Evolutionary conservation across 2,888 invertebrate species (phyloP), one percentile per base, ranked within the genome.

Genomic region (Napeogenes sylphis): DNA sequence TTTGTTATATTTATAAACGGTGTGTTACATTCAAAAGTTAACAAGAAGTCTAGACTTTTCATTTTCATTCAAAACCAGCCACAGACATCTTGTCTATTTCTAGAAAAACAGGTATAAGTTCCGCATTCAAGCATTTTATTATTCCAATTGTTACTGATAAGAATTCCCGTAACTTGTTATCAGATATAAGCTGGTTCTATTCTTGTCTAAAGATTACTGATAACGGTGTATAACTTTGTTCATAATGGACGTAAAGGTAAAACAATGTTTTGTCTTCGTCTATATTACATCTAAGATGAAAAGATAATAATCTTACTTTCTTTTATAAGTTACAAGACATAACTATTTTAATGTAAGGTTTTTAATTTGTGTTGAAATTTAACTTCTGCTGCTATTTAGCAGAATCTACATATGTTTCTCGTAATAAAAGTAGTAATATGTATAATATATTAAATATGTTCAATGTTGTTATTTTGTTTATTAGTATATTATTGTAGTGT

Each of bases 31-130:
- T 57, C 59, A 59, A 55, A 64, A 63, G 21, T 59, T n/a, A 68
- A 80, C 80, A 81, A 71, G 67, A 59, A 57, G 83, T 83, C 83
- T 83, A 84, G 84, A 82, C 82, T 79, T 77, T 78, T 78, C 79
- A 81, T 82, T 77, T 38, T 38, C 42, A 42, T 42, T 42, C 42
- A 42, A 8, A 42, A 38, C 3, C 2, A 38, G 42, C 42, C 42
- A 42, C 42, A 42, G 42, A 10, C 51, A 51, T 60, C 32, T 58
- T 55, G 45, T 56, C 55, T 62, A 38, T 54, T 59, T 61, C 45
- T 33, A 21, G 14, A 51, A 30, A 51, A 10, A 10, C 30, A 51
- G 30, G 51, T 58, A 45, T 4, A 45, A n/a, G 8, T 30, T 57
- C 12, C 51, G 30, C 51, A 30, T 51, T 30, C 30, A 51, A 30